phyloP scores from a whole-genome alignment of 2,888 invertebrate species.

The Oscheius onirici region DNA sequence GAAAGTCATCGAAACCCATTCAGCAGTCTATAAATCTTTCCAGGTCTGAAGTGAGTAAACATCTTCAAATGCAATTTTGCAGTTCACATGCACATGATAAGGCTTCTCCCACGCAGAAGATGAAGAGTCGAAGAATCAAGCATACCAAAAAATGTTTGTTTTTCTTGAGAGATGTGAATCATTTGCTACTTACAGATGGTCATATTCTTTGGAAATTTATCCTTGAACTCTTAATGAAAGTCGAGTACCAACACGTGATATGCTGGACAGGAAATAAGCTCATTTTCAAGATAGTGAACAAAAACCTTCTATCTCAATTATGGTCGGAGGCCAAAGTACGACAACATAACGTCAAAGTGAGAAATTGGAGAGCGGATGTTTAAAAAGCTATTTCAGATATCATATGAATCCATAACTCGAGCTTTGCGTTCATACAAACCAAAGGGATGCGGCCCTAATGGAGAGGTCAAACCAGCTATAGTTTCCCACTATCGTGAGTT shows the following conservation, averaged over 20 bases:
- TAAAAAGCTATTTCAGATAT: conserved; percentile 1
- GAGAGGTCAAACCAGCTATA: not conserved
- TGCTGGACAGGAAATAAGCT: conserved; percentile 18
- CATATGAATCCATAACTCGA: conserved; percentile 19
- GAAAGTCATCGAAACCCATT: not conserved
- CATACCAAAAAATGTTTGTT: conserved; percentile 24
- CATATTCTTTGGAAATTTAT: conserved; percentile 26
- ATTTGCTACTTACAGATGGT: conserved; percentile 1
- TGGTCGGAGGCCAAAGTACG: conserved; percentile 18
- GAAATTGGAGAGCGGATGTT: not conserved
- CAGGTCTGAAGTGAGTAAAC: conserved; percentile 21
- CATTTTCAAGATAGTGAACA: conserved; percentile 4
- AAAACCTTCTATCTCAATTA: not conserved
- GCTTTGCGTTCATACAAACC: conserved; percentile 17
- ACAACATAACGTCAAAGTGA: conserved; percentile 3
- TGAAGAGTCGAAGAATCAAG: not conserved
- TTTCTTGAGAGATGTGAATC: not conserved
- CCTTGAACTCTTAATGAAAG: conserved; percentile 9
- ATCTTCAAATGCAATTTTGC: not conserved
- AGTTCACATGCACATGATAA: conserved; percentile 4
- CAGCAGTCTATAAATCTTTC: not conserved
- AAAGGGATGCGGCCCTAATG: not conserved
- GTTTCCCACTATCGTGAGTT: conserved; percentile 11
- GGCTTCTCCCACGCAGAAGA: conserved; percentile 9
- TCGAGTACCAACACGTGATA: not conserved